phyloP scores from a whole-genome alignment of 1,140 invertebrate species.

The Drosophila tropicalis region DNA sequence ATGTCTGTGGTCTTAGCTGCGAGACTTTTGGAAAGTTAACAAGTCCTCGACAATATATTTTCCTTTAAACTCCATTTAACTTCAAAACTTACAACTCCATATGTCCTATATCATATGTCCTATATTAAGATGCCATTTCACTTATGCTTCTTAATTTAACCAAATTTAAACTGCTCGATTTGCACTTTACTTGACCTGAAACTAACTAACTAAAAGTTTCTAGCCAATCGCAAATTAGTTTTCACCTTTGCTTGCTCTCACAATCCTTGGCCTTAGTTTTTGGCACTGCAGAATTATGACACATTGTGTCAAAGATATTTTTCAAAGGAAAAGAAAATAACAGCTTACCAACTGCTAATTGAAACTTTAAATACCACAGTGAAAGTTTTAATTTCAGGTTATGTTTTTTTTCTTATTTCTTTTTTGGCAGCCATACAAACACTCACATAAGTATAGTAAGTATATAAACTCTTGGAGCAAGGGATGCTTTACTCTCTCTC shows the following conservation, averaged over 20 bases:
- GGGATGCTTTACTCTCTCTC: slow-evolving; percentile 6
- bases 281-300: slow-evolving; percentile 36
- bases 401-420: neutral
- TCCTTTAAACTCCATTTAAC: too few species aligned
- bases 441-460: neutral
- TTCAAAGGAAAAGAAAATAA: neutral
- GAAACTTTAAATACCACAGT: slow-evolving; percentile 51
- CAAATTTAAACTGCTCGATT: neutral
- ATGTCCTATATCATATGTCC: too few species aligned
- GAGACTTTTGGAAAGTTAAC: too few species aligned
- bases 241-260: slow-evolving; percentile 1
- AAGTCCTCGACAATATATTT: too few species aligned
- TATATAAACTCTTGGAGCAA: neutral
- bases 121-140: too few species aligned
- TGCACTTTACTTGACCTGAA: neutral
- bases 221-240: slow-evolving; percentile 19
- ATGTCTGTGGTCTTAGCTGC: too few species aligned
- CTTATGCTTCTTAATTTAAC: too few species aligned
- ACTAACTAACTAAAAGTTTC: neutral
- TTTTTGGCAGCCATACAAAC: slow-evolving; percentile 10
- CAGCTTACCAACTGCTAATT: slow-evolving; percentile 47
- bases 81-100: too few species aligned
- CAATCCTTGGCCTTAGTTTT: slow-evolving; percentile 4
- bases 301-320: slow-evolving; percentile 47
- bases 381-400: slow-evolving; percentile 24